Percentiles rank a stretch among this genome's conserved stretches.
Evolutionary conservation across 2,797 vertebrate species (phyloP).

Genomic region (Myiotriccus ornatus): DNA sequence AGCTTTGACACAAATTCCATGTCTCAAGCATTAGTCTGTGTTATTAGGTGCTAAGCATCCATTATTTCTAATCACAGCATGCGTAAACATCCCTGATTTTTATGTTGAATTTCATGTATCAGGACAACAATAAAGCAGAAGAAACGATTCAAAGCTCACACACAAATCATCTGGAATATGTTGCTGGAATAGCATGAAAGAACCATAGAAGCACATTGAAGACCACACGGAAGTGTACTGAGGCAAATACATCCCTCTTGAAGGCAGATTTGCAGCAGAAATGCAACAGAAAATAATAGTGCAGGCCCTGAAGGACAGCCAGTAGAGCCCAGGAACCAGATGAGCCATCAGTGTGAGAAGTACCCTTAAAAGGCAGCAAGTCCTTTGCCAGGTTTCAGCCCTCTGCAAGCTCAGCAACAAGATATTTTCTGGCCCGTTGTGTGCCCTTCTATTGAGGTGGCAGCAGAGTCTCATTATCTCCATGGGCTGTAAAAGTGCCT

Average conservation of each 20-base stretch:
- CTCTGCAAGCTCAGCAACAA: slow-evolving; percentile 20
- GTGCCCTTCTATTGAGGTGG: slow-evolving; percentile 55
- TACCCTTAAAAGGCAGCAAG: not conserved
- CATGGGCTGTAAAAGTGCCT: slow-evolving; percentile 58
- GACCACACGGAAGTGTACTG: not conserved
- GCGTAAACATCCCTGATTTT: not conserved
- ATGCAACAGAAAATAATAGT: not conserved
- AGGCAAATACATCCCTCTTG: not conserved
- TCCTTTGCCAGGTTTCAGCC: slow-evolving; percentile 24
- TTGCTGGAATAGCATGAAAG: not conserved
- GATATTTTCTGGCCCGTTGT: slow-evolving; percentile 60
- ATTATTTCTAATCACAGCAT: not conserved
- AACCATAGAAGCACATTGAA: not conserved
- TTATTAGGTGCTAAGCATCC: not conserved
- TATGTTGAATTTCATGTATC: not conserved
- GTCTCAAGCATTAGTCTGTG: not conserved
- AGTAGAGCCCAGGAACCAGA: not conserved
- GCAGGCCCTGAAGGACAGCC: not conserved
- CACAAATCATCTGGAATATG: not conserved
- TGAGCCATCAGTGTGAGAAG: not conserved
- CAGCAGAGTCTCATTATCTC: slow-evolving; percentile 63
- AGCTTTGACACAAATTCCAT: not conserved
- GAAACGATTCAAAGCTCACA: not conserved
- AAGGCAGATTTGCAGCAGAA: not conserved
- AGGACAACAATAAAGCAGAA: not conserved